A percentile compares a stretch with the other conserved stretches of the same genome.
These are phyloP conservation scores for Riparia riparia DNA, from an alignment of 2,113 vertebrate genomes.

Conservation along the genomic window DNA sequence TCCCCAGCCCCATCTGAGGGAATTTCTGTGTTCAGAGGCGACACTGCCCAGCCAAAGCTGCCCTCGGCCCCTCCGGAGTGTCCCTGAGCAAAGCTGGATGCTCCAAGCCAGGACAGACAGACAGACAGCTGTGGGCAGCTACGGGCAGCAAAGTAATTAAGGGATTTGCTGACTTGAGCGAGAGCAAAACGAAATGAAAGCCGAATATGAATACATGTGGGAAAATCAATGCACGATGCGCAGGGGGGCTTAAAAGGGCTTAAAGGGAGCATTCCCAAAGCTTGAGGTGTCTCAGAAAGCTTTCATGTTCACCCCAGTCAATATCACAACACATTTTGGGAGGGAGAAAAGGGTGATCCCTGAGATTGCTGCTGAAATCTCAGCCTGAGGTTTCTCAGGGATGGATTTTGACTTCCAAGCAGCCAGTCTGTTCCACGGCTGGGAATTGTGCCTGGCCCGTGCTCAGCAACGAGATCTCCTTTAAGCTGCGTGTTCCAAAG, in stretches of 20 bases:
- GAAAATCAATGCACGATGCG: constrained; percentile 22
- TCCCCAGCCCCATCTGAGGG: rapidly evolving
- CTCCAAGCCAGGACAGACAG: not conserved
- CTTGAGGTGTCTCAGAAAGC: not conserved
- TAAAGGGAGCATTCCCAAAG: constrained; percentile 24
- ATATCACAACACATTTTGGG: not conserved
- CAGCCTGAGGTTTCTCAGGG: not conserved
- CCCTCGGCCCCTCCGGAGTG: not conserved
- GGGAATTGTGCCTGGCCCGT: not conserved
- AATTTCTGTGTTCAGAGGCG: not conserved
- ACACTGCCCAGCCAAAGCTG: not conserved
- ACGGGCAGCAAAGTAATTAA: constrained; percentile 29
- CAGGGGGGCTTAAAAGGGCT: constrained; percentile 49
- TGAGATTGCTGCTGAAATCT: not conserved
- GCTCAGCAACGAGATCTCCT: not conserved
- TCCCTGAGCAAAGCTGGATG: not conserved
- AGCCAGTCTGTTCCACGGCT: not conserved
- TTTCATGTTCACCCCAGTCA: not conserved
- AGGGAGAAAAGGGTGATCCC: not conserved
- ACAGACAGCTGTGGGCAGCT: not conserved
- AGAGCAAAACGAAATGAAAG: constrained; percentile 54
- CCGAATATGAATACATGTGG: not conserved
- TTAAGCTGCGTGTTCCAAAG: constrained; percentile 4
- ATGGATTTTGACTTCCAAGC: not conserved
- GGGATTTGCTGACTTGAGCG: constrained; percentile 49